Evolutionary conservation across 2,113 vertebrate species (phyloP).

Genomic region (Carollia perspicillata): DNA sequence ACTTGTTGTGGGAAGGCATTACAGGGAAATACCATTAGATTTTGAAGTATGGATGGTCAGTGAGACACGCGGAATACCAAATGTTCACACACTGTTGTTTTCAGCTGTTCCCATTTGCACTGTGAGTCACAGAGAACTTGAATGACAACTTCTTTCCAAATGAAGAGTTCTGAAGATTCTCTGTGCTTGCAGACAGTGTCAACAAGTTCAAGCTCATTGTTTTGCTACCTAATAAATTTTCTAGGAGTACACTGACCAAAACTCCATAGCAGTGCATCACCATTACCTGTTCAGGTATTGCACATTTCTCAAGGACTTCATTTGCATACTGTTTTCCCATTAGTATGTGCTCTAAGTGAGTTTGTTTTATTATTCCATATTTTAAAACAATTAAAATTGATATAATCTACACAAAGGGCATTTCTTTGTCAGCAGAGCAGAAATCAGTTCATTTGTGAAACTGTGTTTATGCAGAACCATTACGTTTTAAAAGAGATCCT

Average conservation of each 20-base stretch:
- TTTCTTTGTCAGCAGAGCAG: constrained; percentile 45
- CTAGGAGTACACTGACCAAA: background rate
- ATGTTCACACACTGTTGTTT: background rate
- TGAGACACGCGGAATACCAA: background rate
- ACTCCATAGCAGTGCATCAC: background rate
- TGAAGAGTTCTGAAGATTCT: background rate
- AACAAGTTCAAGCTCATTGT: background rate
- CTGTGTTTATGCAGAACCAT: background rate
- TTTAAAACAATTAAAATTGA: constrained; percentile 46
- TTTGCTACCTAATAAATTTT: constrained; percentile 44
- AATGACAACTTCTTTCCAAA: background rate
- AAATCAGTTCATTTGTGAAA: background rate
- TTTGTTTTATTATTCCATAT: constrained; percentile 1
- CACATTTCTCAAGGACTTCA: background rate
- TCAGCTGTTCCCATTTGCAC: background rate
- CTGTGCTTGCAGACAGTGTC: background rate
- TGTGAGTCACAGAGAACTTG: background rate
- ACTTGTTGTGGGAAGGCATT: background rate
- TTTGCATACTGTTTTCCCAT: constrained; percentile 38
- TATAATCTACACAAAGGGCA: constrained; percentile 17
- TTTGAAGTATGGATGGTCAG: background rate
- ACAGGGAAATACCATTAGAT: background rate
- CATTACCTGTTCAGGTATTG: background rate
- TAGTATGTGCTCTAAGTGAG: background rate
- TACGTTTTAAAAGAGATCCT: constrained; percentile 8